Base-by-base conservation (phyloP, 2,888 invertebrate genomes). In the Netelia fuscicornis region DNA sequence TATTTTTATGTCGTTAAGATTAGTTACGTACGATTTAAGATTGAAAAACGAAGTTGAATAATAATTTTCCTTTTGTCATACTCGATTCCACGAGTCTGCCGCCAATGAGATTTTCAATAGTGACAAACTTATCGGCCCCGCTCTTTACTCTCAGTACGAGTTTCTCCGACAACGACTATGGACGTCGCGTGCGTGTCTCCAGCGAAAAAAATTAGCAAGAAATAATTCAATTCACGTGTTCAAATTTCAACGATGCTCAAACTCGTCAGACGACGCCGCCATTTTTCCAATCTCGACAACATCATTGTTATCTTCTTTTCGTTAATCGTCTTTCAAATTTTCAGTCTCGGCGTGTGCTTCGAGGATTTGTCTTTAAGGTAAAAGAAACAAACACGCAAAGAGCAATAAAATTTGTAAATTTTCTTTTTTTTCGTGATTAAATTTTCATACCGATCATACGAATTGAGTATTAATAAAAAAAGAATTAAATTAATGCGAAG, bases 361-460 rank as follows among this genome's bases (percentile, higher is more conserved):
- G 68, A 70, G 48, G 70, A 76, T 70, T 30, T 70, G 30, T 20
- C 23, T 11, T 76, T 76, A 52, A 81, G 81, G 81, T 81, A 54
- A 9, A 23, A 13, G 30, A 11, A 77, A 30, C 56, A 23, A 13
- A 64, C 20, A 0, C 3, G 37, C 2, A 6, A 25, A 30, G 10
- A 58, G 23, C 9, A 56, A 56, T 17, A 5, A 17, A 56, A 8
- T 56, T 3, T 17, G 17, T 56, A 20, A 20, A 5, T n/a, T 17
- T 56, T 9, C 17, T 56, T 17, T 23, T n/a, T n/a, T 17, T 56
- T 56, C 56, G 17, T 17, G 2, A 5, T 17, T 56, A 17, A 17
- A 23, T 56, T 17, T 56, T 17, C 17, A 30, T 30, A 30, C 30
- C 30, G 30, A 30, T 30, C 30, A 0, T 30, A 30, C 30, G 30